A percentile compares a stretch with the other conserved stretches of the same genome.
Evolutionary conservation across 1,140 invertebrate species (phyloP).

Genomic region (Zaprionus ghesquierei): DNA sequence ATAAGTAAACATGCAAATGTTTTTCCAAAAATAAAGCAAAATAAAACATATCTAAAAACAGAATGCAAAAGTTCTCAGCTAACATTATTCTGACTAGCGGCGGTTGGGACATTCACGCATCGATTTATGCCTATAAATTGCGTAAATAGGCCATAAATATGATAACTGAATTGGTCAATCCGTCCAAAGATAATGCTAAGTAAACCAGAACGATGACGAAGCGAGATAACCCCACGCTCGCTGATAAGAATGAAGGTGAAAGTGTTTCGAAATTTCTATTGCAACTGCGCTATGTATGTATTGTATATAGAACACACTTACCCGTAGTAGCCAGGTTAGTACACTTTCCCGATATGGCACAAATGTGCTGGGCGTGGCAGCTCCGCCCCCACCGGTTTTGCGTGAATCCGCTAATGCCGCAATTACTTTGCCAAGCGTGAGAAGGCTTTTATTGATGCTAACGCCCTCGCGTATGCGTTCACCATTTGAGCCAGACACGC

Average conservation of each 20-base stretch:
- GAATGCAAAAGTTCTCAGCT: background rate
- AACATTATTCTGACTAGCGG: background rate
- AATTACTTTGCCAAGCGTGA: conserved; percentile 94
- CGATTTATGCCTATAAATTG: background rate
- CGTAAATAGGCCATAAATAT: conserved; percentile 19
- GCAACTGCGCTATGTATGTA: background rate
- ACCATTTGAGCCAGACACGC: conserved; percentile 86
- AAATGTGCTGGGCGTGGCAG: conserved; percentile 85
- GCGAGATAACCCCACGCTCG: background rate
- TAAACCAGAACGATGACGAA: conserved; percentile 34
- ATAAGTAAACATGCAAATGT: background rate
- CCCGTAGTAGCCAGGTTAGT: conserved; percentile 92
- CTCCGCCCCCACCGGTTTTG: conserved; percentile 71
- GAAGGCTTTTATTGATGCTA: conserved; percentile 84
- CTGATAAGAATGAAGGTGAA: conserved; percentile 24
- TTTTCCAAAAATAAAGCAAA: background rate
- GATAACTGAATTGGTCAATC: background rate
- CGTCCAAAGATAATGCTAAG: conserved; percentile 11
- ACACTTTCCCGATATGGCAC: conserved; percentile 96
- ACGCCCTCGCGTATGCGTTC: conserved; percentile 91
- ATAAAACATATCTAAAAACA: background rate
- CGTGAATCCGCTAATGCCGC: conserved; percentile 83
- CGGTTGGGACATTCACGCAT: background rate
- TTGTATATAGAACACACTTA: no score
- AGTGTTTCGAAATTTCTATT: conserved; percentile 5